Percentiles rank a stretch among this genome's conserved stretches.
These are phyloP conservation scores for Australoheros scitulus DNA, from an alignment of 2,113 vertebrate species.

Conservation along the genomic window DNA sequence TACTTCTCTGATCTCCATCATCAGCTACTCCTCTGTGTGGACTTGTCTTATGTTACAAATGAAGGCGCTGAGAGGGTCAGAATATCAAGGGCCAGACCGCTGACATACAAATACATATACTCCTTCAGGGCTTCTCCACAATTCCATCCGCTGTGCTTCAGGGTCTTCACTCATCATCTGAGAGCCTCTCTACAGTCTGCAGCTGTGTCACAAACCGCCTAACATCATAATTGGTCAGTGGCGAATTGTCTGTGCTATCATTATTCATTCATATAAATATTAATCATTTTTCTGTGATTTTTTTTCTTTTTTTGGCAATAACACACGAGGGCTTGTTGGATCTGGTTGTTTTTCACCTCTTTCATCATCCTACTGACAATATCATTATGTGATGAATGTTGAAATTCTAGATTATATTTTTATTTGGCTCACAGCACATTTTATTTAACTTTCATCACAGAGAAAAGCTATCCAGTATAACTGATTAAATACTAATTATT, in stretches of 20 bases:
- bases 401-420: neutral
- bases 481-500: too few relatives aligned
- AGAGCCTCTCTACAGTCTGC: constrained; percentile 22
- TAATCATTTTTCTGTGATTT: neutral
- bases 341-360: neutral
- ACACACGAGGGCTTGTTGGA: neutral
- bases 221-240: constrained; percentile 18
- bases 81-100: constrained; percentile 44
- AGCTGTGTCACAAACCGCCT: constrained; percentile 47
- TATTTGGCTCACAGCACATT: neutral
- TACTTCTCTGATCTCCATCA: constrained; percentile 47
- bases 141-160: constrained; percentile 47
- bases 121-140: constrained; percentile 31
- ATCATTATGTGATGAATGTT: neutral
- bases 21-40: constrained; percentile 10
- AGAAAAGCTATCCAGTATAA: too few relatives aligned
- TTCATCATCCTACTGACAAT: neutral
- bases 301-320: neutral
- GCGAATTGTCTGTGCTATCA: neutral
- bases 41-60: constrained; percentile 59
- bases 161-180: constrained; percentile 30
- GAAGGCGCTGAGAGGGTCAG: constrained; percentile 60
- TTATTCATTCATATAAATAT: constrained; percentile 6
- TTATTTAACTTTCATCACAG: neutral
- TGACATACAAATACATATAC: constrained; percentile 39